Evolutionary conservation across 2,113 vertebrate genomes (phyloP).

Genomic region (Meleagris gallopavo): DNA sequence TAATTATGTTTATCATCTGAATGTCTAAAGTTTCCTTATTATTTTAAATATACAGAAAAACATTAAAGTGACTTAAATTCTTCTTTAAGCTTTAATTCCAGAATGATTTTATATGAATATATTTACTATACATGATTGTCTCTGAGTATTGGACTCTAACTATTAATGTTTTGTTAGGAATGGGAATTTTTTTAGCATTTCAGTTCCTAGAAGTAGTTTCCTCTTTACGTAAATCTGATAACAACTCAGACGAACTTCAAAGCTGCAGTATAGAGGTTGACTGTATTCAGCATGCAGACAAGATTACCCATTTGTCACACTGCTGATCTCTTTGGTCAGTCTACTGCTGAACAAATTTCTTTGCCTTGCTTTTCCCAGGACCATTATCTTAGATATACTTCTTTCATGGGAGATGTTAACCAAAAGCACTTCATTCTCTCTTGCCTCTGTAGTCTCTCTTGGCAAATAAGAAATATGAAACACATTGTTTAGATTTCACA

Average conservation of each 20-base stretch:
- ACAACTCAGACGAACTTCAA: not conserved
- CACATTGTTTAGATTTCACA: conserved; percentile 54
- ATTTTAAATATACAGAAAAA: not conserved
- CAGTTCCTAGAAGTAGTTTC: not conserved
- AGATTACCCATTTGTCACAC: conserved; percentile 21
- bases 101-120: not conserved
- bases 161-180: not conserved
- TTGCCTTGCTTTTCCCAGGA: conserved; percentile 48
- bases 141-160: not conserved
- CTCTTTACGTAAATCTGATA: conserved; percentile 15
- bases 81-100: not conserved
- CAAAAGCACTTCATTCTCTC: conserved; percentile 43
- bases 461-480: conserved; percentile 60
- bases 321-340: conserved; percentile 1
- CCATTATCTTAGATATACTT: conserved; percentile 50
- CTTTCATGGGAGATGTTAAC: conserved; percentile 47
- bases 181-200: not conserved
- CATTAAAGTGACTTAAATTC: not conserved
- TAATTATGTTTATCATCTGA: not conserved
- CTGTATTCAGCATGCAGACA: conserved; percentile 24
- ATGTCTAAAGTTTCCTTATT: not conserved
- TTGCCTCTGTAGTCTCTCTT: conserved; percentile 19
- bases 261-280: not conserved
- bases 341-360: conserved; percentile 41
- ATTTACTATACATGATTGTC: not conserved